A percentile compares a stretch with the other conserved stretches of the same genome.
These are phyloP conservation scores for chimpanzee (Pan troglodytes) DNA, from an alignment of 2,113 vertebrate genomes.

Conservation along the genomic window DNA sequence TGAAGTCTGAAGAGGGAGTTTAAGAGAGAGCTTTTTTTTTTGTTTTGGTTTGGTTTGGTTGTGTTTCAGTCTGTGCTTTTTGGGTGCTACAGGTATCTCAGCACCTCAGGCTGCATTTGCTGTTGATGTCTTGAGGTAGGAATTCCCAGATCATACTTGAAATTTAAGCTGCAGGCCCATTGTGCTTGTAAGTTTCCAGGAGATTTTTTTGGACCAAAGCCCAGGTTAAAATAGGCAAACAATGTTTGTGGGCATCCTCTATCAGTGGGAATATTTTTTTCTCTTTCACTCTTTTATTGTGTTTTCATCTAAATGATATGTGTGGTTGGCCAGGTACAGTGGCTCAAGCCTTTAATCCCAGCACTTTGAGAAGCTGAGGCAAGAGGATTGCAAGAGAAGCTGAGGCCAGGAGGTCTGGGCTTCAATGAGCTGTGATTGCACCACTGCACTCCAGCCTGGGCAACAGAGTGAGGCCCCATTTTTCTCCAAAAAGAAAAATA, in stretches of 20 bases:
- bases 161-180: not conserved
- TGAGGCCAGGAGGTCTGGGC: no score
- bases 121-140: not conserved
- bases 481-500: no score
- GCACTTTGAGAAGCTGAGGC: no score
- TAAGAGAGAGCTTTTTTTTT: not conserved
- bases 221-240: not conserved
- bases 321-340: no score
- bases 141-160: not conserved
- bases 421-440: no score
- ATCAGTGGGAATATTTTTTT: not conserved
- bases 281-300: not conserved
- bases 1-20: not conserved
- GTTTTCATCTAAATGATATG: not conserved
- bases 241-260: not conserved
- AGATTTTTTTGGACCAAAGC: not conserved
- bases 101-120: not conserved
- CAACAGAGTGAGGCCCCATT: no score
- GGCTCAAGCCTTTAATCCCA: no score
- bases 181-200: constrained; percentile 1
- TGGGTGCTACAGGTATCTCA: not conserved
- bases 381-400: no score
- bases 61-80: not conserved
- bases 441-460: no score
- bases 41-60: no score